These are phyloP conservation scores for Rotaria socialis DNA, from an alignment of 2,888 invertebrate genomes.

Conservation along the genomic window DNA sequence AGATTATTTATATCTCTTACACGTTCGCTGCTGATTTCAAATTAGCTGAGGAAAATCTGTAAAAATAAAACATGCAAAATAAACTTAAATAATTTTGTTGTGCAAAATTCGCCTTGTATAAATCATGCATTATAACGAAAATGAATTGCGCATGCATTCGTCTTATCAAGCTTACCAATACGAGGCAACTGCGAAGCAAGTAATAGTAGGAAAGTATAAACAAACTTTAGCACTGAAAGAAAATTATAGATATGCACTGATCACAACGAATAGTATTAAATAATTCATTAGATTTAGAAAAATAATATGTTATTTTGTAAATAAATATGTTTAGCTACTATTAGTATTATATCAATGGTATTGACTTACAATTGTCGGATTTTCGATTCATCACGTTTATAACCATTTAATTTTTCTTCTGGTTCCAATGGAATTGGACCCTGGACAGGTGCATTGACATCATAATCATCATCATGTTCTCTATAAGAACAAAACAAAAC, in stretches of 20 bases:
- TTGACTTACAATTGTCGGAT: conserved; percentile 34
- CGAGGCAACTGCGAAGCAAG: conserved; percentile 22
- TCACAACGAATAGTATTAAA: no score
- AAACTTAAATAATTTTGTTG: neutral
- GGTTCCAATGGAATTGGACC: conserved; percentile 25
- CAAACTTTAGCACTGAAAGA: conserved; percentile 32
- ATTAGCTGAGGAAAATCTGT: neutral
- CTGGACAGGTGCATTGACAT: neutral
- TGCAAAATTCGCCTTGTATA: neutral
- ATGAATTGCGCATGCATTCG: neutral
- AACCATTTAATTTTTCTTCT: conserved; percentile 20
- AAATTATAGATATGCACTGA: neutral
- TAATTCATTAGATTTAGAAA: neutral
- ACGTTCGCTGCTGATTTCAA: neutral
- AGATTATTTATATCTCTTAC: neutral
- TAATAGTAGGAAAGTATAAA: conserved; percentile 15
- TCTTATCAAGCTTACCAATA: conserved; percentile 11
- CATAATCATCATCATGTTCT: neutral
- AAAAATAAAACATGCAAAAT: neutral
- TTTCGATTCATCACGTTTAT: conserved; percentile 28
- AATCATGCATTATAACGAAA: neutral
- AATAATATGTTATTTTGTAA: neutral
- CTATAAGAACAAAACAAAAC: neutral
- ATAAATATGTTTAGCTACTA: neutral
- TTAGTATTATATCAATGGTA: neutral